Percentiles rank a stretch among this genome's conserved stretches.
Conservation (phyloP, 2,888 invertebrate genomes). For the Incurvaria masculella region DNA sequence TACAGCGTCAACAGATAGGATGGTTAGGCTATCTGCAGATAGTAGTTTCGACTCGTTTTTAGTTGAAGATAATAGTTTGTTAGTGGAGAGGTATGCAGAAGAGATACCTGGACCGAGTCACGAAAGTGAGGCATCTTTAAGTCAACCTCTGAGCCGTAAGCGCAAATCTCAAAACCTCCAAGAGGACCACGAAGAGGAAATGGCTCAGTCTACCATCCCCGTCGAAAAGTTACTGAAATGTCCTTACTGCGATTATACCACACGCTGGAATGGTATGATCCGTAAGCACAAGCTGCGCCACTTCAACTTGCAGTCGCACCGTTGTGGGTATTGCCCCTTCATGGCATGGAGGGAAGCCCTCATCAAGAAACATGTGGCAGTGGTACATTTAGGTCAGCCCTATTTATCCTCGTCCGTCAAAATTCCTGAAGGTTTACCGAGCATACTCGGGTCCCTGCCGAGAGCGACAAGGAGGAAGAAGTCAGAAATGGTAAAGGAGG, state of each 20-base stretch:
- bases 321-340: slow-evolving; percentile 38
- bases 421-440: too few species aligned
- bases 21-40: neutral
- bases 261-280: slow-evolving; percentile 20
- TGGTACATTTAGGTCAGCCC: too few species aligned
- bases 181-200: slow-evolving; percentile 28
- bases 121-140: too few species aligned
- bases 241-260: slow-evolving; percentile 26
- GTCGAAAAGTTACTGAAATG: slow-evolving; percentile 24
- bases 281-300: slow-evolving; percentile 43
- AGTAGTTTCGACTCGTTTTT: slow-evolving; percentile 2
- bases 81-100: slow-evolving; percentile 37
- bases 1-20: neutral
- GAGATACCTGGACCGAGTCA: slow-evolving; percentile 27
- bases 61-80: slow-evolving; percentile 37
- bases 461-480: too few species aligned
- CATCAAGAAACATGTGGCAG: too few species aligned
- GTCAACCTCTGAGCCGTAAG: slow-evolving; percentile 9
- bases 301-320: slow-evolving; percentile 39
- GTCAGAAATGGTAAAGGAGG: too few species aligned
- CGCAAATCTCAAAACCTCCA: slow-evolving; percentile 11
- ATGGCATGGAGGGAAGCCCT: slow-evolving; percentile 25
- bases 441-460: too few species aligned
- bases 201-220: slow-evolving; percentile 25
- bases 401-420: too few species aligned